Evolutionary conservation across 2,888 invertebrate genomes (phyloP), one percentile per base, ranked within the genome.

Genomic region (Cephalotes varians): DNA sequence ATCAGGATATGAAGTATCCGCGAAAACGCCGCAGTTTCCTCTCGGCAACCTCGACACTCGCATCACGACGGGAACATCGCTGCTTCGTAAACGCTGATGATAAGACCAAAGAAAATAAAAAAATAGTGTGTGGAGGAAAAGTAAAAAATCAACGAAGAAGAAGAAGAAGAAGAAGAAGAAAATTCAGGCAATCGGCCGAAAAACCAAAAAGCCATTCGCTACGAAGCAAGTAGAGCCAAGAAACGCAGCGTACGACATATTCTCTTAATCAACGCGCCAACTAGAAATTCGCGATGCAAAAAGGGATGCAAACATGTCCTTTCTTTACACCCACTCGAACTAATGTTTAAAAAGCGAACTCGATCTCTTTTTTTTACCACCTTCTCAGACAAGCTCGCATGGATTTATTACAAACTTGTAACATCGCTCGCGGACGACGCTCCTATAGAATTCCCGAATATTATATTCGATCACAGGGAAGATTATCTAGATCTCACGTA

Each of bases 301-400:
- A 9, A 9, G n/a, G 0, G 6, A 64, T 21, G n/a, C 34, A 47
- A 44, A 1, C 18, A 64, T 65, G 65, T 47, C 28, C 2, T 88
- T 89, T 77, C 51, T 88, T 12, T 85, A 88, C 54, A 62, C 31
- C 0, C 81, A 85, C 7, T 87, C 83, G 21, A 83, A 82, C 80
- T 88, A 90, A 65, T 88, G 88, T 73, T 64, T 82, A 5, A 89
- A 89, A 44, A 82, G 79, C 1, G 86, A 90, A 83, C 80, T 88
- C 7, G 87, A 90, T 80, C 67, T 90, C 15, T 90, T 90, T 62
- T 65, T 85, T 5, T 37, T 90, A 62, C 86, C 88, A 0, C 76
- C 85, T 18, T 85, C 85, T 3, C 85, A 87, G 67, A 85, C 82
- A 5, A 65, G 4, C 1, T 28, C 10, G 18, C 25, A 65, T 65